Evolutionary conservation across 2,888 invertebrate species (phyloP).

Genomic region (Mythimna pallens): DNA sequence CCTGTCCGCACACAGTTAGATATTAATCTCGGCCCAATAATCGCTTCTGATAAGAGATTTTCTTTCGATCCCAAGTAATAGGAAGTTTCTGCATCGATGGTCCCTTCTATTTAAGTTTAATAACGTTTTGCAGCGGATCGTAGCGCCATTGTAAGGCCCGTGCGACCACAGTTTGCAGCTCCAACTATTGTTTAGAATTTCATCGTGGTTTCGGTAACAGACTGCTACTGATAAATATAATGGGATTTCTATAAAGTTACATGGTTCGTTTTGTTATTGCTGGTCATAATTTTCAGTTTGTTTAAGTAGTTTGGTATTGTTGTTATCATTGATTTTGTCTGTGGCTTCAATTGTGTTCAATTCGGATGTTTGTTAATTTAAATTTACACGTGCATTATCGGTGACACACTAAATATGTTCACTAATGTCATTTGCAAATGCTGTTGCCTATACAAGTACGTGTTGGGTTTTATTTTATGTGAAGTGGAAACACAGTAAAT

Average conservation of each 20-base stretch:
- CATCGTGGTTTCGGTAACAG: slow-evolving; percentile 64
- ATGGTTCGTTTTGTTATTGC: slow-evolving; percentile 54
- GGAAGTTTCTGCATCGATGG: slow-evolving; percentile 86
- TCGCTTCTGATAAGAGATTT: slow-evolving; percentile 88
- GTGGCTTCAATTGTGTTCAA: slow-evolving; percentile 15
- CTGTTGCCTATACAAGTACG: neutral
- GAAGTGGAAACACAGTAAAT: slow-evolving; percentile 12
- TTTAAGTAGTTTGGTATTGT: slow-evolving; percentile 27
- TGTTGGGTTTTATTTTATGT: slow-evolving; percentile 8
- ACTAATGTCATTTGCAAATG: slow-evolving; percentile 12
- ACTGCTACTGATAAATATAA: slow-evolving; percentile 62
- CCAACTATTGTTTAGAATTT: slow-evolving; percentile 68
- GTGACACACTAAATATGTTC: neutral
- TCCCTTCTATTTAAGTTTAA: slow-evolving; percentile 85
- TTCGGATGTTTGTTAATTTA: slow-evolving; percentile 23
- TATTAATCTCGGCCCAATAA: slow-evolving; percentile 85
- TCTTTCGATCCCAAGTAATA: slow-evolving; percentile 86
- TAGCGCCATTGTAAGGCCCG: slow-evolving; percentile 64
- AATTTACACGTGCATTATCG: slow-evolving; percentile 2
- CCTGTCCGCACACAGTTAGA: slow-evolving; percentile 77
- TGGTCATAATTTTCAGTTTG: slow-evolving; percentile 40
- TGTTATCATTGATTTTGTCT: slow-evolving; percentile 39
- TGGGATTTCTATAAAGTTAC: slow-evolving; percentile 57
- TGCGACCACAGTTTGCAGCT: slow-evolving; percentile 65
- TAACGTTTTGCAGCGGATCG: slow-evolving; percentile 76